Evolutionary conservation across 1,140 invertebrate genomes (phyloP).

Genomic region (Pseudobourletiella spinata): DNA sequence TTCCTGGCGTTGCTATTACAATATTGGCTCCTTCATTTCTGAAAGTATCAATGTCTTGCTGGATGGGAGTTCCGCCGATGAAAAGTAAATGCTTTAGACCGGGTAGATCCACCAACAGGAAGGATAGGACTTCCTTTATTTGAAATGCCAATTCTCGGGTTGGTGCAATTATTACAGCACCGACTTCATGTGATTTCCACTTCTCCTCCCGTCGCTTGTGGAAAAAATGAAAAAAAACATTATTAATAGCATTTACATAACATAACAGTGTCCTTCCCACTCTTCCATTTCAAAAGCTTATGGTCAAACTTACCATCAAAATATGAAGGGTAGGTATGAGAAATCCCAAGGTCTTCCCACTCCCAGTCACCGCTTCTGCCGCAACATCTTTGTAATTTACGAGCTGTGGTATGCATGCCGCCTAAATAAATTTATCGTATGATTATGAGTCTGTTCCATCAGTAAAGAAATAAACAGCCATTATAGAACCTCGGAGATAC

Average conservation of each 20-base stretch:
- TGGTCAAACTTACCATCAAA: slow-evolving; percentile 50
- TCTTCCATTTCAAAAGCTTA: too few relatives aligned
- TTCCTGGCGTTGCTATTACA: slow-evolving; percentile 81
- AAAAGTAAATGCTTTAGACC: neutral
- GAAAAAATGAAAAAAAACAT: slow-evolving; percentile 5
- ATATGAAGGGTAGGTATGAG: slow-evolving; percentile 83
- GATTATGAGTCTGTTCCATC: too few relatives aligned
- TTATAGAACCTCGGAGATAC: neutral
- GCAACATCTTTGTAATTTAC: slow-evolving; percentile 89
- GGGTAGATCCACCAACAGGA: slow-evolving; percentile 48
- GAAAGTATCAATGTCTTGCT: slow-evolving; percentile 61
- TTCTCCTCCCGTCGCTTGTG: slow-evolving; percentile 43
- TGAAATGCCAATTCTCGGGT: slow-evolving; percentile 87
- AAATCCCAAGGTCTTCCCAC: slow-evolving; percentile 93
- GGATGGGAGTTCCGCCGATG: slow-evolving; percentile 67
- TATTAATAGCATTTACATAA: too few relatives aligned
- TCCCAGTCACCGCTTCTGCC: slow-evolving; percentile 92
- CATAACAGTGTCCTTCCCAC: too few relatives aligned
- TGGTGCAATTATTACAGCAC: slow-evolving; percentile 81
- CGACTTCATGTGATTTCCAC: slow-evolving; percentile 69
- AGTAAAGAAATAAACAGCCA: too few relatives aligned
- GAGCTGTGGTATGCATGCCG: slow-evolving; percentile 82
- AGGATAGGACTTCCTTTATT: slow-evolving; percentile 63
- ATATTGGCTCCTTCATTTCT: slow-evolving; percentile 68
- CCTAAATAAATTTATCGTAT: too few relatives aligned